phyloP scores from a whole-genome alignment of 2,113 vertebrate species.

The Axis porcinus region DNA sequence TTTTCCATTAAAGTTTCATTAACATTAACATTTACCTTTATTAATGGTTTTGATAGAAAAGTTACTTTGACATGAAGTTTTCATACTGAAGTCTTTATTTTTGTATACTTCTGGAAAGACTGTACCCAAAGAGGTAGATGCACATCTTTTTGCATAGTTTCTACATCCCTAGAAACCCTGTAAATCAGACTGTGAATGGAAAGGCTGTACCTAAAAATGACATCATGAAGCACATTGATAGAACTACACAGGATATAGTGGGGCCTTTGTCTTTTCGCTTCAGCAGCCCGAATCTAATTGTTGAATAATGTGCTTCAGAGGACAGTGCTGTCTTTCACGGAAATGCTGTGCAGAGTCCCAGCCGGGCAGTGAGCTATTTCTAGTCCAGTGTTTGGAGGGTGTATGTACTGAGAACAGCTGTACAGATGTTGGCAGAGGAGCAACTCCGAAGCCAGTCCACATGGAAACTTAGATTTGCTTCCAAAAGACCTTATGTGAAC shows the following conservation, averaged over 20 bases:
- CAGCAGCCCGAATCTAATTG: slow-evolving; percentile 73
- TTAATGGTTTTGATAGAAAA: background rate
- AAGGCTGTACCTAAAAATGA: slow-evolving; percentile 69
- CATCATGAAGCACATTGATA: slow-evolving; percentile 66
- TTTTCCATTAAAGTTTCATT: background rate
- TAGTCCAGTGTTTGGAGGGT: slow-evolving; percentile 74
- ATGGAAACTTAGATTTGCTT: slow-evolving; percentile 42
- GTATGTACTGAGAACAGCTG: slow-evolving; percentile 72
- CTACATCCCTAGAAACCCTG: slow-evolving; percentile 1
- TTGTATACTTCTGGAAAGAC: background rate
- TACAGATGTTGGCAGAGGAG: slow-evolving; percentile 69
- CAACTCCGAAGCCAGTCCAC: slow-evolving; percentile 55
- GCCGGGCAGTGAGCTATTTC: slow-evolving; percentile 78
- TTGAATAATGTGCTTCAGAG: slow-evolving; percentile 80
- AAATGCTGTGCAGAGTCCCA: slow-evolving; percentile 70
- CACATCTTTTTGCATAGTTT: background rate
- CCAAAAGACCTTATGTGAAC: slow-evolving; percentile 41
- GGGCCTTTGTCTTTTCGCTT: slow-evolving; percentile 77
- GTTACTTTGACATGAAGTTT: background rate
- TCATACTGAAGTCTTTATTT: background rate
- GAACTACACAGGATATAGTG: slow-evolving; percentile 72
- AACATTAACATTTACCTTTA: background rate
- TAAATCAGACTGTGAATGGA: slow-evolving; percentile 22
- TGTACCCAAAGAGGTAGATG: background rate
- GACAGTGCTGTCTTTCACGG: slow-evolving; percentile 84